These are phyloP conservation scores for Oplegnathus fasciatus DNA, from an alignment of 2,113 vertebrate genomes.

Conservation along the genomic window DNA sequence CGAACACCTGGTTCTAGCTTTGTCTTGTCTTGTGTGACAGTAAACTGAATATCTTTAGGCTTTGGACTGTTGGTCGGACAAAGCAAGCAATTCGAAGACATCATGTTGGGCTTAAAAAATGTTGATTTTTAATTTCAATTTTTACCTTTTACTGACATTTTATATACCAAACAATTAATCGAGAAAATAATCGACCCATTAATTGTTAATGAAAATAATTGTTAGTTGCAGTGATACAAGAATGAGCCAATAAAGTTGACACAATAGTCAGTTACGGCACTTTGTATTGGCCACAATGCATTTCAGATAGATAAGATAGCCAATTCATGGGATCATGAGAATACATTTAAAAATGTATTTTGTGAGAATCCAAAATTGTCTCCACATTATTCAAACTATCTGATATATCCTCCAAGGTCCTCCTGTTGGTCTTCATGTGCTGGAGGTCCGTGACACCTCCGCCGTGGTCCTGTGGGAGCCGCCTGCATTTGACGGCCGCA, in stretches of 20 bases:
- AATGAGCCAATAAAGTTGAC: not conserved
- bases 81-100: not conserved
- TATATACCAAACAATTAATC: not conserved
- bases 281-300: not conserved
- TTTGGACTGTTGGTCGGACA: not conserved
- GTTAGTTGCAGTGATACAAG: not conserved
- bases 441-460: slow-evolving; percentile 92
- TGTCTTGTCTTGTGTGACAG: not conserved
- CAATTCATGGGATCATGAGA: not conserved
- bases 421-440: slow-evolving; percentile 88
- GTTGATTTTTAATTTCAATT: no score
- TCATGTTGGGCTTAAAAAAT: not conserved
- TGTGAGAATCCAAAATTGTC: not conserved
- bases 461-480: slow-evolving; percentile 93
- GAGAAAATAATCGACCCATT: no score
- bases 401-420: slow-evolving; percentile 81
- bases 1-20: not conserved
- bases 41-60: not conserved
- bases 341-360: not conserved
- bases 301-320: not conserved
- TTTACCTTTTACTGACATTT: no score
- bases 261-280: not conserved
- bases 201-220: not conserved
- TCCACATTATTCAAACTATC: not conserved
- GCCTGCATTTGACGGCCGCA: slow-evolving; percentile 90